phyloP scores from a whole-genome alignment of 2,113 vertebrate genomes.

The Hydropotes inermis region DNA sequence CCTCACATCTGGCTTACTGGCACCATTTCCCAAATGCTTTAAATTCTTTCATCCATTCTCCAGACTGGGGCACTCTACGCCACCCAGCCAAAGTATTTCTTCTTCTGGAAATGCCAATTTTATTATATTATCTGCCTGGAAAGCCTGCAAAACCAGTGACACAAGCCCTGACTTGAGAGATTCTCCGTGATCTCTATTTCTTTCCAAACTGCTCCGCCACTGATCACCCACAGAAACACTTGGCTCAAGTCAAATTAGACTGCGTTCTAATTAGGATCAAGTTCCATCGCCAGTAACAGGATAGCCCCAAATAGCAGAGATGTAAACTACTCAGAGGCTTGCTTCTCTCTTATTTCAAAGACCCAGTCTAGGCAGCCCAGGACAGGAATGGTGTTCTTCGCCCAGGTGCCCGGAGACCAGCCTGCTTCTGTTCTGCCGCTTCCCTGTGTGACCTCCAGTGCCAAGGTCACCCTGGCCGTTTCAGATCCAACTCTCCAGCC shows the following conservation, averaged over 20 bases:
- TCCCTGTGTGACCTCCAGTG: background rate
- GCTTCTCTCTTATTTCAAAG: conserved; percentile 23
- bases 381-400: background rate
- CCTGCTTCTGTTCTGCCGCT: background rate
- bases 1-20: background rate
- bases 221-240: conserved; percentile 40
- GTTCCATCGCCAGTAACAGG: conserved; percentile 50
- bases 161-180: conserved; percentile 27
- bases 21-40: background rate
- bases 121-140: conserved; percentile 15
- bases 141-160: background rate
- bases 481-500: background rate
- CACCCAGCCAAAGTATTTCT: background rate
- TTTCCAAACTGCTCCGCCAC: conserved; percentile 20
- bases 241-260: conserved; percentile 33
- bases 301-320: conserved; percentile 36
- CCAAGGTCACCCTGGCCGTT: background rate
- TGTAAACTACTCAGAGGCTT: conserved; percentile 1
- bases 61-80: background rate
- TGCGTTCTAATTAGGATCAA: conserved; percentile 59
- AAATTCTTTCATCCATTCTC: background rate
- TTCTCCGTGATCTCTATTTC: background rate
- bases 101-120: conserved; percentile 20
- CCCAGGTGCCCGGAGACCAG: background rate
- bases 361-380: background rate